These are phyloP conservation scores for Plotosus lineatus DNA, from an alignment of 2,113 vertebrate species.

Conservation along the genomic window DNA sequence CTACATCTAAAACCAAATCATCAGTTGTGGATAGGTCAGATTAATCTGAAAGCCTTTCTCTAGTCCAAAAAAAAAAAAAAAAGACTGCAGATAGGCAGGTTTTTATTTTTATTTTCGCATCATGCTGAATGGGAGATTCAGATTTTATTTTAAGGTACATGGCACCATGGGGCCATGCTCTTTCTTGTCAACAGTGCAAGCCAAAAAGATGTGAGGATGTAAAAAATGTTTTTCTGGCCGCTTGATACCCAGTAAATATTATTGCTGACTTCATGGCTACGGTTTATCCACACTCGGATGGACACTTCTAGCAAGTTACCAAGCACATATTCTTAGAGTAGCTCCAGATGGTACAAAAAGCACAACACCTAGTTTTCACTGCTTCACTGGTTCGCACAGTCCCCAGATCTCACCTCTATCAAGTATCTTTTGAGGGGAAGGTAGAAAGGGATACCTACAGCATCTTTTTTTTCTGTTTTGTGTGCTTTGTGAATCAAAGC, in stretches of 20 bases:
- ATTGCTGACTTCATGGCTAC: neutral
- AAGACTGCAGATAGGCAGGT: neutral
- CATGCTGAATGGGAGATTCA: neutral
- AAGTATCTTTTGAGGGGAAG: neutral
- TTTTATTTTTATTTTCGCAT: neutral
- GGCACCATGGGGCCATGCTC: neutral
- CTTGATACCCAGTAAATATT: neutral
- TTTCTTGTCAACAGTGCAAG: neutral
- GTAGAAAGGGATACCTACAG: neutral
- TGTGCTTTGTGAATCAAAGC: no score
- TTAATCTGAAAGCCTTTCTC: neutral
- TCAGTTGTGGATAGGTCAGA: neutral
- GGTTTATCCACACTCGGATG: neutral
- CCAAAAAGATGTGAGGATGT: neutral
- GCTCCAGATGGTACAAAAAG: conserved; percentile 13
- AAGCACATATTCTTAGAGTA: neutral
- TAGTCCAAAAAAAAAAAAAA: neutral
- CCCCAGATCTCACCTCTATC: neutral
- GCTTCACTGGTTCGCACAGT: neutral
- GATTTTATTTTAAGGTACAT: neutral
- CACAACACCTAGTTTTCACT: conserved; percentile 6
- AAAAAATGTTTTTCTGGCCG: neutral
- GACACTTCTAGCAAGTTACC: neutral
- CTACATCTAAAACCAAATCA: neutral
- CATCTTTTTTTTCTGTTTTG: neutral